Conservation (phyloP, 2,113 vertebrate genomes). For the Corythoichthys intestinalis region DNA sequence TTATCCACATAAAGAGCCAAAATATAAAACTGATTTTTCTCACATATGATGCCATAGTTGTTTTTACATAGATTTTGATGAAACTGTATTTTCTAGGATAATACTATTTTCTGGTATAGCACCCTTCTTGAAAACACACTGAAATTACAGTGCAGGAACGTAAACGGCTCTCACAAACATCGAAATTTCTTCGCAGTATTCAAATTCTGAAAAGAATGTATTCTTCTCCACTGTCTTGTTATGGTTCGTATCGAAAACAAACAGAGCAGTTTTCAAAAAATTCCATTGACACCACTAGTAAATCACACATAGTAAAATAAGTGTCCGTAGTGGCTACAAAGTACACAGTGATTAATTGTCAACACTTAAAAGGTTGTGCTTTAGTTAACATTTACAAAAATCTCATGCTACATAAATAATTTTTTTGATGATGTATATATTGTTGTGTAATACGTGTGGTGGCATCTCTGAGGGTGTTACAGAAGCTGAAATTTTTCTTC, state of each 20-base stretch:
- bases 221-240: conserved; percentile 10
- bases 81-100: conserved; percentile 36
- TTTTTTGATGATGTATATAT: conserved; percentile 32
- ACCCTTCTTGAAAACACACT: conserved; percentile 56
- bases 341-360: conserved; percentile 58
- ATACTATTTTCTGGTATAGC: conserved; percentile 57
- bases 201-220: conserved; percentile 32
- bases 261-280: conserved; percentile 31
- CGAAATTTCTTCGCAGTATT: conserved; percentile 35
- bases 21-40: conserved; percentile 56
- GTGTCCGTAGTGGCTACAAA: conserved; percentile 45
- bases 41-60: conserved; percentile 31
- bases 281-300: conserved; percentile 15
- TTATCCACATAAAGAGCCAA: conserved; percentile 51
- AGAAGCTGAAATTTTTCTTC: not conserved
- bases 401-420: conserved; percentile 66
- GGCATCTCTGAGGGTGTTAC: not conserved
- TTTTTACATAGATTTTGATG: conserved; percentile 32
- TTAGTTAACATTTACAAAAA: conserved; percentile 60
- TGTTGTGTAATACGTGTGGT: conserved; percentile 1
- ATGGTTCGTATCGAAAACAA: conserved; percentile 40
- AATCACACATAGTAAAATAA: conserved; percentile 40
- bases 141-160: conserved; percentile 57
- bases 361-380: conserved; percentile 68
- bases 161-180: conserved; percentile 41